Evolutionary conservation across 2,113 vertebrate species (phyloP).

Genomic region (Sardina pilchardus): DNA sequence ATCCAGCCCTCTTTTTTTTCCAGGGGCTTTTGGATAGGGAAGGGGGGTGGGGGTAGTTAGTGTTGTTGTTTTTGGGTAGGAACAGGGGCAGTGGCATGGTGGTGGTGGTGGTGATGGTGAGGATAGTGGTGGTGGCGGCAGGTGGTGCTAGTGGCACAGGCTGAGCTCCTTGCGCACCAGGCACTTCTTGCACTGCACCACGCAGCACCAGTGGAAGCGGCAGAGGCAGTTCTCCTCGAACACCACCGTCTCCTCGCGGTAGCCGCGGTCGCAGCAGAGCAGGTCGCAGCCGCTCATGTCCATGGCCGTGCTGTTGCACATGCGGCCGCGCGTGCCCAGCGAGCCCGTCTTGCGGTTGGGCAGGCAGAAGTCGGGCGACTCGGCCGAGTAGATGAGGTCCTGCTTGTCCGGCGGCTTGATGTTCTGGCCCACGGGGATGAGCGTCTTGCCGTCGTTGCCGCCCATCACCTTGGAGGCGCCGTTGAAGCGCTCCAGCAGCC

Average conservation of each 20-base stretch:
- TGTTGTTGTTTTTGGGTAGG: background rate
- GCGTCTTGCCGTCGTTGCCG: conserved; percentile 91
- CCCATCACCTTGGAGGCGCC: conserved; percentile 97
- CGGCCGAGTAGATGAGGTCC: conserved; percentile 92
- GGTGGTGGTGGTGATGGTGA: background rate
- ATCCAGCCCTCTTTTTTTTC: background rate
- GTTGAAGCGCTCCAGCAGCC: conserved; percentile 90
- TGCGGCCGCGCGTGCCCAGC: conserved; percentile 85
- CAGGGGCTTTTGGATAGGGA: background rate
- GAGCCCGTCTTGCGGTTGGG: conserved; percentile 94
- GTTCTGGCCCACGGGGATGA: conserved; percentile 88
- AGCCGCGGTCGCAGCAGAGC: conserved; percentile 91
- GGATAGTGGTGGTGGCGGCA: background rate
- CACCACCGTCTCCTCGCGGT: conserved; percentile 86
- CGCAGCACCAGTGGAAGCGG: conserved; percentile 97
- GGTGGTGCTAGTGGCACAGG: conserved; percentile 78
- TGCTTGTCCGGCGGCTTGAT: conserved; percentile 91
- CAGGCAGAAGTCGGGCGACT: conserved; percentile 94
- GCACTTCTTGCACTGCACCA: conserved; percentile 96
- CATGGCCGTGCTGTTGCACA: conserved; percentile 93
- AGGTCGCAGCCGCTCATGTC: conserved; percentile 94
- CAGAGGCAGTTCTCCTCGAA: conserved; percentile 96
- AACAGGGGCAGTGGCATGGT: background rate
- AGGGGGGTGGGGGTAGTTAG: background rate
- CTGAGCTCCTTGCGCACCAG: conserved; percentile 90